These are phyloP conservation scores for Drosophila mimetica DNA, from an alignment of 2,888 invertebrate species.

Conservation along the genomic window DNA sequence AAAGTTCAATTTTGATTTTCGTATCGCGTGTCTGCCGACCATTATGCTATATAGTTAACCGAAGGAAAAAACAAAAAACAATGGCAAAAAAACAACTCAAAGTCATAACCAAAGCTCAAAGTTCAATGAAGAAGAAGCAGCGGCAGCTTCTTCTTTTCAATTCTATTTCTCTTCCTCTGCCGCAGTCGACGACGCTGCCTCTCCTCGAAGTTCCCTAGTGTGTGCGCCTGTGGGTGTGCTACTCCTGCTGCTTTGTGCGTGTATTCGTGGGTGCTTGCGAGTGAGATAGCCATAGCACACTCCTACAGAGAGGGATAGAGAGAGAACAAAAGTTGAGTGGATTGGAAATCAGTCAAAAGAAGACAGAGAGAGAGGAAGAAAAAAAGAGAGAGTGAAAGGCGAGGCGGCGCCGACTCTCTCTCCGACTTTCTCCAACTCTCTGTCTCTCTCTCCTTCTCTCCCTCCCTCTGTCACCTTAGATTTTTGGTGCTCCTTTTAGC, in stretches of 20 bases:
- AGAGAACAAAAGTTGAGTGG: conserved; percentile 43
- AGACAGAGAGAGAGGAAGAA: conserved; percentile 13
- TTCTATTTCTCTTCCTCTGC: conserved; percentile 10
- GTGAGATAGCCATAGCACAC: conserved; percentile 49
- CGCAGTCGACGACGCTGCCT: conserved; percentile 14
- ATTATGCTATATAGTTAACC: conserved; percentile 57
- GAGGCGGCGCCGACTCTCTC: conserved; percentile 10
- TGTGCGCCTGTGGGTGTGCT: conserved; percentile 19
- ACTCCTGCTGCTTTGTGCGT: conserved; percentile 30
- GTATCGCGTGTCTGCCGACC: conserved; percentile 66
- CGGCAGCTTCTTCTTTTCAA: conserved; percentile 23
- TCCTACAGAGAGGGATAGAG: not conserved
- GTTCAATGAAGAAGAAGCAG: conserved; percentile 31
- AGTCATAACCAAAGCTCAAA: conserved; percentile 45
- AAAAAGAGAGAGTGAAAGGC: conserved; percentile 11
- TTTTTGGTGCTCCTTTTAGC: conserved; percentile 11
- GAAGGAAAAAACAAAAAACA: not conserved
- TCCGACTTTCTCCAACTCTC: conserved; percentile 10
- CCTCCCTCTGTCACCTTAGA: conserved; percentile 16
- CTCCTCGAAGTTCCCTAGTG: not conserved
- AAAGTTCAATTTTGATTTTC: conserved; percentile 79
- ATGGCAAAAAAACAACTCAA: conserved; percentile 18
- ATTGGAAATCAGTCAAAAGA: conserved; percentile 39
- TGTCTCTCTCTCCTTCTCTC: conserved; percentile 19
- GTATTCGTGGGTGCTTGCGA: conserved; percentile 40